Evolutionary conservation across 2,797 vertebrate genomes (phyloP), one percentile per base, ranked within the genome.

Genomic region (Danio jaintianensis): DNA sequence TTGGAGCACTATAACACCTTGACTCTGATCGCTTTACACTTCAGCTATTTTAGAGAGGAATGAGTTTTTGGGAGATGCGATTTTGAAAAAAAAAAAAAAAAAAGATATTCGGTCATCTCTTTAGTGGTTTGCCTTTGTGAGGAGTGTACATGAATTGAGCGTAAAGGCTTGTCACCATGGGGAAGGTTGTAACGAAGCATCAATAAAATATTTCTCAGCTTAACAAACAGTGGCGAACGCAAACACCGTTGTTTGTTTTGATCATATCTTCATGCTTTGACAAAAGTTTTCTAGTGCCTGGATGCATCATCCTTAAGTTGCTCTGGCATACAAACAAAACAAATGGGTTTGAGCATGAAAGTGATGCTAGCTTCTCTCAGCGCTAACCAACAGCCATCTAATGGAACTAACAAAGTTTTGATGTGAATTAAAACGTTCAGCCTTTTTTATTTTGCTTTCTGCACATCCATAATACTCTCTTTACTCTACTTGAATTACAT

Each of bases 171-270:
- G 82, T 87, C 83, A 62, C 80, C 63, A 29, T 79, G 84, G 84
- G 71, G 55, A 78, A 79, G 85, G 72, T 83, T 86, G 84, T 88
- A 80, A 87, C 63, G 82, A 89, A 75, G 84, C 80, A 83, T 86
- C 73, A 85, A 88, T 89, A 85, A 89, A 87, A 83, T 81, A 85
- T 82, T 86, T 89, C 86, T 85, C 87, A 84, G 82, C 87, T 87
- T 86, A 73, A 84, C 75, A 68, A 75, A 73, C 78, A 68, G 55
- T 36, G 81, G 58, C 66, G 79, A 88, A 85, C 69, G 80, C 76
- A 78, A 75, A 82, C 75, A 82, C 82, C 50, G 66, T 29, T 29
- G 85, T 74, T 89, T 85, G 84, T 89, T 85, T 87, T 75, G 81
- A 85, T 69, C 75, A 72, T 85, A 81, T 85, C 72, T 81, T 80